phyloP scores from a whole-genome alignment of 2,888 invertebrate genomes.

The Myopa tessellatipennis region DNA sequence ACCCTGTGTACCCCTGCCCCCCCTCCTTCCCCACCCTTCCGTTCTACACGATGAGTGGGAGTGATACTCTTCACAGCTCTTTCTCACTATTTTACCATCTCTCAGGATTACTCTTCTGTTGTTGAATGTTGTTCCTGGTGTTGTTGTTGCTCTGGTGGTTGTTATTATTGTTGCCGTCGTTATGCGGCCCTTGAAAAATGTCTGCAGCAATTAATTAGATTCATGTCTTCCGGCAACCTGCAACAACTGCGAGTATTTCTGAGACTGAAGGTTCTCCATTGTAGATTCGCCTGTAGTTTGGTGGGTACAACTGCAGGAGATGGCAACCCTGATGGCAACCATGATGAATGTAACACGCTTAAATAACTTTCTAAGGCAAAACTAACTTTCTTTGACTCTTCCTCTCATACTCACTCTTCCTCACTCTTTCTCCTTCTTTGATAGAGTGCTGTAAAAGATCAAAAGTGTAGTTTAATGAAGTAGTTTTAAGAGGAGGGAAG shows the following conservation, averaged over 20 bases:
- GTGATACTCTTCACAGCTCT: background rate
- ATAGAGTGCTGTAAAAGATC: no score
- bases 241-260: background rate
- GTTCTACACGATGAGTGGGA: background rate
- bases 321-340: background rate
- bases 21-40: no score
- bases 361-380: background rate
- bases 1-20: no score
- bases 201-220: constrained; percentile 35
- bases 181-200: constrained; percentile 10
- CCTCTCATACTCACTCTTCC: no score
- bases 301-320: background rate
- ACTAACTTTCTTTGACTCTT: no score
- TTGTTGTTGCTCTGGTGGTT: background rate
- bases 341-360: background rate
- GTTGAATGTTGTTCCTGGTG: background rate
- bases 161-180: background rate
- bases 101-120: background rate
- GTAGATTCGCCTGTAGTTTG: background rate
- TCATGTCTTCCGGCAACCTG: constrained; percentile 24
- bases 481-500: no score
- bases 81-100: background rate
- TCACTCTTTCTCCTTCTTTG: no score
- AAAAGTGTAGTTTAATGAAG: no score
- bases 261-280: background rate